Base-by-base conservation (phyloP, 2,888 invertebrate genomes). In the Gnatocerus cornutus region DNA sequence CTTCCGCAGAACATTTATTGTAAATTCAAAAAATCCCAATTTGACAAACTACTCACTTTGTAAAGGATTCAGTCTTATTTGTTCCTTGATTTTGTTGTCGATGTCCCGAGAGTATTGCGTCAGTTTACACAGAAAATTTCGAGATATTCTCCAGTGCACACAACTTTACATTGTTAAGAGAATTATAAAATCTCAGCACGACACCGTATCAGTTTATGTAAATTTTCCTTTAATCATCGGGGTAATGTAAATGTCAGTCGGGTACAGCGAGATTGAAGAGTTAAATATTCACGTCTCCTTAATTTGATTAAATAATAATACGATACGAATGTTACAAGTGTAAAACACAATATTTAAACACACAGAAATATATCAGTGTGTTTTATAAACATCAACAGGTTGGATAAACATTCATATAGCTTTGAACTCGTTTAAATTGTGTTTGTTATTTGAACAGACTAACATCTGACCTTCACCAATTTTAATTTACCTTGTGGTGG, bases 391-490 rank as follows among this genome's bases (percentile, higher is more conserved):
- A 58, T 7, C 56, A 21, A 58, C 43, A 58, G 41, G 56, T 58
- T 58, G 43, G 43, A 58, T 58, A 16, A 58, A 58, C 56, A 58
- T 58, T 58, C 41, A 41, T 43, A 58, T 27, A 43, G 41, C 56
- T 58, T 58, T 58, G 56, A 43, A 56, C 41, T 56, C 56, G 43
- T 39, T 55, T 55, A 55, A 55, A 55, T 33, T 50, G 39, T 58
- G 56, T 58, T 58, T 43, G 56, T 43, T 55, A 12, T 53, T 50
- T 27, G 48, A 21, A 50, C 21, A 27, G 9, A 29, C 8, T 27
- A 50, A 16, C 46, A 14, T 50, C 41, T 50, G 27, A 7, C 48
- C 48, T 50, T 50, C 16, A 9, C n/a, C 46, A 13, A 13, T 50
- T 46, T 46, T 50, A 29, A 50, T 14, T 50, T 50, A 50, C 16